These are phyloP conservation scores for Scaptodrosophila latifasciaeformis DNA, from an alignment of 2,888 invertebrate genomes.

Conservation along the genomic window DNA sequence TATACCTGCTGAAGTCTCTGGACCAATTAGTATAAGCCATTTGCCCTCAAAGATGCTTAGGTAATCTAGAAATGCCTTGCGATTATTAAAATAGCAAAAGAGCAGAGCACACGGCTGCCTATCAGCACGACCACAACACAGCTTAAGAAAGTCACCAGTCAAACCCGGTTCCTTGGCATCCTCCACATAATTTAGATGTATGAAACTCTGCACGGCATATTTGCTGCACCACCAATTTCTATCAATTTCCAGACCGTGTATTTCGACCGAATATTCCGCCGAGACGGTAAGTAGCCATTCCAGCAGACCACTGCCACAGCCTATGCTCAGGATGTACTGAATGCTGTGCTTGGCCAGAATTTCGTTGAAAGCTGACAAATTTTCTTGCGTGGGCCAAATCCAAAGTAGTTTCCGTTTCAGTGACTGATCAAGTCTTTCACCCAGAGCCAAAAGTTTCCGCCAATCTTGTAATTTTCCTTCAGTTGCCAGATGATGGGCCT, in stretches of 20 bases:
- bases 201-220: conserved; percentile 84
- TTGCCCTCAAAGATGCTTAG: conserved; percentile 80
- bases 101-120: conserved; percentile 77
- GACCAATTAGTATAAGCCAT: conserved; percentile 85
- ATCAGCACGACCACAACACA: conserved; percentile 69
- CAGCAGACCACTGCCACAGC: conserved; percentile 87
- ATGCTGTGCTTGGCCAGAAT: conserved; percentile 75
- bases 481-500: conserved; percentile 49
- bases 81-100: conserved; percentile 89
- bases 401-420: conserved; percentile 79
- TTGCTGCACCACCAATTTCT: conserved; percentile 86
- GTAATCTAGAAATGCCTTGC: conserved; percentile 81
- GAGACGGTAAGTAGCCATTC: conserved; percentile 85
- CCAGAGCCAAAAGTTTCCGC: conserved; percentile 74
- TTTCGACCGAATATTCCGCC: conserved; percentile 75
- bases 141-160: conserved; percentile 72
- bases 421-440: conserved; percentile 55
- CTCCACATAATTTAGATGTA: conserved; percentile 79
- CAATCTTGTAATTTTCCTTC: conserved; percentile 71
- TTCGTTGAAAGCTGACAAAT: conserved; percentile 78
- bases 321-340: conserved; percentile 80
- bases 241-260: conserved; percentile 86
- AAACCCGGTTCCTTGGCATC: conserved; percentile 34
- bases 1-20: conserved; percentile 78
- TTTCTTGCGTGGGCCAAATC: conserved; percentile 83